Base-by-base conservation (phyloP, 53 echinoderm and acorn worm species). In the Echinarachnius parma region DNA sequence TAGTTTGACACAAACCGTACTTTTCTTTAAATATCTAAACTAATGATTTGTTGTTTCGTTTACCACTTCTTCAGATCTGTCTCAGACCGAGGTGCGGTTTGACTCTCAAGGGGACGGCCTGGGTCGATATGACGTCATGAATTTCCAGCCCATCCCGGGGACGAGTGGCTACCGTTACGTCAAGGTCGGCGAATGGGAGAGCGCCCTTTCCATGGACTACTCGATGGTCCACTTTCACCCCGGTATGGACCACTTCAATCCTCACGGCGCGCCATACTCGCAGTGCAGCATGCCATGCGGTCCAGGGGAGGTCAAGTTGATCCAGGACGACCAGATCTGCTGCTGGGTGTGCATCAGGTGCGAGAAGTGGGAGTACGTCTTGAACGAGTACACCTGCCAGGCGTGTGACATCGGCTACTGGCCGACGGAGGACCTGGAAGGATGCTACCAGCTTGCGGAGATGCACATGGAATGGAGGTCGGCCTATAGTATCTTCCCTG, bases 61-160 rank as follows among this genome's bases (percentile, higher is more conserved):
- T n/a, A n/a, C n/a, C n/a, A n/a, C n/a, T 28, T 21, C 31, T 72
- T 1, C 86, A 98, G 98, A 98, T 76, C 75, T 88, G 9, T 67
- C 86, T 14, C 75, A 72, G 1, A 84, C 88, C 10, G 80, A 80
- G 16, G 98, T 98, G 22, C 70, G 88, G 20, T 98, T 98, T 58
- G 98, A 98, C 48, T 55, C 82, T 25, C 86, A 80, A 15, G 98
- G 98, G 3, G 91, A 92, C 34, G 98, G 98, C 22, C 77, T 88
- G 1, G 98, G 98, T 19, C 88, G 98, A 5, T 98, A 98, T 64
- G 91, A 98, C 83, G 75, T 98, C 66, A 88, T 98, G 86, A 98
- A 92, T 64, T 98, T 77, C 36, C 86, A 82, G 21, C 74, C 81
- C 9, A 22, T 75, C 34, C 53, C 71, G 21, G 65, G 48, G 15